Percentiles rank a stretch among this genome's conserved stretches.
phyloP scores from a whole-genome alignment of 2,797 vertebrate species.

The Kryptolebias ocellatus region DNA sequence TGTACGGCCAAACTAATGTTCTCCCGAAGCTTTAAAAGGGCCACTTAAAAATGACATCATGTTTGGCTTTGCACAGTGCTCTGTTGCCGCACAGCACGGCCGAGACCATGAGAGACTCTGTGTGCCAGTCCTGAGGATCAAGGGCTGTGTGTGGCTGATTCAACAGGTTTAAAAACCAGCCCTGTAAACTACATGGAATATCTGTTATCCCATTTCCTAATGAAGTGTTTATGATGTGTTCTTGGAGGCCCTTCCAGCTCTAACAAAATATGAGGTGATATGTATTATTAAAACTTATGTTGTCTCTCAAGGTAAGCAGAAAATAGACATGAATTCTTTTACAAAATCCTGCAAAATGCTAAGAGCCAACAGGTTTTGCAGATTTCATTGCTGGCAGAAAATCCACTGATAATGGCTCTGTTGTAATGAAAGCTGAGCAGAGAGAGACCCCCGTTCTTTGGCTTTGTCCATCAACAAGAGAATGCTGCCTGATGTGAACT shows the following conservation, averaged over 20 bases:
- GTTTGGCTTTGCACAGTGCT: constrained; percentile 49
- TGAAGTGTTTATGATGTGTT: constrained; percentile 50
- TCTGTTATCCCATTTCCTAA: constrained; percentile 42
- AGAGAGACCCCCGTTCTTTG: background rate
- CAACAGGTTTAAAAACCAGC: constrained; percentile 44
- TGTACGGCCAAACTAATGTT: constrained; percentile 17
- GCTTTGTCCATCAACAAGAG: background rate
- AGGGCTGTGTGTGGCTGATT: constrained; percentile 37
- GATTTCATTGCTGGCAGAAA: constrained; percentile 1
- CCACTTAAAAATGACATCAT: constrained; percentile 53
- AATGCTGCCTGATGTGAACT: background rate
- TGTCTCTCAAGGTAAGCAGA: constrained; percentile 30
- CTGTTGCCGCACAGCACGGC: constrained; percentile 11
- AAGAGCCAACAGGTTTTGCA: constrained; percentile 10
- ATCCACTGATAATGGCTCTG: background rate
- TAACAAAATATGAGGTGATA: background rate
- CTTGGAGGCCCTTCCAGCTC: constrained; percentile 3
- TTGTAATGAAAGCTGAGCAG: background rate
- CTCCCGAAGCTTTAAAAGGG: constrained; percentile 19
- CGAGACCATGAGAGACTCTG: constrained; percentile 19
- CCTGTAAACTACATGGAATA: constrained; percentile 53
- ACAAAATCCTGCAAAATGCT: constrained; percentile 15
- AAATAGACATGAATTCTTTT: background rate
- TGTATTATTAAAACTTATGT: constrained; percentile 12
- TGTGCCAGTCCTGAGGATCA: constrained; percentile 34